These are phyloP conservation scores for Labeo catla DNA, from an alignment of 2,113 vertebrate genomes.

Conservation along the genomic window DNA sequence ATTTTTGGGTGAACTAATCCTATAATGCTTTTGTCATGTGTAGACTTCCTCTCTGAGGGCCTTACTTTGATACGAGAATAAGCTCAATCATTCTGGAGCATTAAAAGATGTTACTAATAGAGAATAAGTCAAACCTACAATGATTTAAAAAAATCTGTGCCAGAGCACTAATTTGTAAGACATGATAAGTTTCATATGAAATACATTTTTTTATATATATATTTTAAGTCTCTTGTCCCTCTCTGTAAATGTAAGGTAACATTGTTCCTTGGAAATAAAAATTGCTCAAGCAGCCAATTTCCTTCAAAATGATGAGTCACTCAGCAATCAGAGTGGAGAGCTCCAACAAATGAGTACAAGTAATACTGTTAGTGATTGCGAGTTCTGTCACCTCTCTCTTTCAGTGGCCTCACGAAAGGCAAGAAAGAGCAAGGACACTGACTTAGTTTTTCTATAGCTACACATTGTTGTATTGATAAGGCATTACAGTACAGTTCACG, in stretches of 20 bases:
- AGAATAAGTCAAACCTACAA: background rate
- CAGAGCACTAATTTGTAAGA: background rate
- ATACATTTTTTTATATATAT: too few species aligned
- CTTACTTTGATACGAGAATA: background rate
- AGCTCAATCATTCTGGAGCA: background rate
- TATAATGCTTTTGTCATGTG: constrained; percentile 16
- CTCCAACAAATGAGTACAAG: constrained; percentile 56
- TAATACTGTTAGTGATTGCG: constrained; percentile 58
- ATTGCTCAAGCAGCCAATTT: constrained; percentile 50
- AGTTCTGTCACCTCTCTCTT: constrained; percentile 50
- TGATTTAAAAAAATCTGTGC: background rate
- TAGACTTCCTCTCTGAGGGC: constrained; percentile 12
- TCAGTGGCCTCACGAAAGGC: constrained; percentile 1
- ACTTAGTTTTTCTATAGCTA: background rate
- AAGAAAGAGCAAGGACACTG: constrained; percentile 36
- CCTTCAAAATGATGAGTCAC: constrained; percentile 58
- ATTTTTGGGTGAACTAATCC: constrained; percentile 19
- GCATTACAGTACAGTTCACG: background rate
- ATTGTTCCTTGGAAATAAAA: constrained; percentile 41
- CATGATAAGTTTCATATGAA: background rate
- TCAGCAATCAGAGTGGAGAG: constrained; percentile 58
- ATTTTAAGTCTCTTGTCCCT: constrained; percentile 18
- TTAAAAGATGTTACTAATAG: constrained; percentile 1
- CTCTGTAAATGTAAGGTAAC: constrained; percentile 35
- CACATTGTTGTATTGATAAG: constrained; percentile 2